Conservation (phyloP, 2,797 vertebrate species). For the Hydrolagus colliei region DNA sequence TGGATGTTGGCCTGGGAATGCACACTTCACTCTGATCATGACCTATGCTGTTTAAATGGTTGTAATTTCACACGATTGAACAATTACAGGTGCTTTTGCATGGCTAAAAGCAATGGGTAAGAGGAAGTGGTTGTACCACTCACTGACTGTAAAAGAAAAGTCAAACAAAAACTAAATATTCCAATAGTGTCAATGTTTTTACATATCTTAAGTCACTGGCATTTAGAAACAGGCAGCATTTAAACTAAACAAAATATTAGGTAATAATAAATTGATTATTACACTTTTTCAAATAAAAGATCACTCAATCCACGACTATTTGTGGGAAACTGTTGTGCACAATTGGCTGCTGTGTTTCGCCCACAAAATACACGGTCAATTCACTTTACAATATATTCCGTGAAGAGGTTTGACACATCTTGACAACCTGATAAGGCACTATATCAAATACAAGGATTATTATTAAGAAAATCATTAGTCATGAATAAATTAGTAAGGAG, state of each 20-base stretch:
- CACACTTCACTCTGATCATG: slow-evolving; percentile 16
- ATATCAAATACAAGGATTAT: too few species aligned
- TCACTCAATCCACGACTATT: too few species aligned
- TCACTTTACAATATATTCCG: too few species aligned
- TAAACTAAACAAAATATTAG: background rate
- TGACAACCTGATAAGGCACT: too few species aligned
- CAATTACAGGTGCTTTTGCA: slow-evolving; percentile 13
- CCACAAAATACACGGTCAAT: too few species aligned
- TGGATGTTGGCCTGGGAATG: slow-evolving; percentile 1
- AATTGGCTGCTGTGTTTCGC: too few species aligned
- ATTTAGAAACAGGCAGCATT: background rate
- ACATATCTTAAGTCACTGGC: background rate
- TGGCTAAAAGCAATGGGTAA: background rate
- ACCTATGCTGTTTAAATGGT: slow-evolving; percentile 18
- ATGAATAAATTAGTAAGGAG: background rate
- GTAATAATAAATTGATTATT: background rate
- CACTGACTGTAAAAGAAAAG: background rate
- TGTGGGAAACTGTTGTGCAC: too few species aligned
- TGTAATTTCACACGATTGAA: slow-evolving; percentile 27
- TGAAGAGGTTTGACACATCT: too few species aligned
- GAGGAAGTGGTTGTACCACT: background rate
- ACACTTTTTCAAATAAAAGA: too few species aligned
- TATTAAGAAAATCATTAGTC: too few species aligned
- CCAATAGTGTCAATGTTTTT: background rate
- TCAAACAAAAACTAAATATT: background rate